phyloP scores from a whole-genome alignment of 2,888 invertebrate species.

The Nipponacmea schrenckii region DNA sequence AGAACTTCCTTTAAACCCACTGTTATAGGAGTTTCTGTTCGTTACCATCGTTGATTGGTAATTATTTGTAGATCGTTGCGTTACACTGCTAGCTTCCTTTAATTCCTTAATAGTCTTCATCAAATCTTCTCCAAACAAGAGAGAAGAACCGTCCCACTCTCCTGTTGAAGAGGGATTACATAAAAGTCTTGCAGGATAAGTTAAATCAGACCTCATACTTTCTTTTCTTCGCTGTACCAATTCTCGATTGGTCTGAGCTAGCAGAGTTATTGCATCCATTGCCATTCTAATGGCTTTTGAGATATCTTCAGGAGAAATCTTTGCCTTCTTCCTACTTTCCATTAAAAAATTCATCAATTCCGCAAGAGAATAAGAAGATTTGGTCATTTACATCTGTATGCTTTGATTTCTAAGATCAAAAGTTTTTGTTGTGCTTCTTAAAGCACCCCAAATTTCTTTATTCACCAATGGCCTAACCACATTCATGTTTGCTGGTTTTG shows the following conservation, averaged over 20 bases:
- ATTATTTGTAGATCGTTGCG: not conserved
- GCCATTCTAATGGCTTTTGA: constrained; percentile 1
- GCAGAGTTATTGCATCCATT: not conserved
- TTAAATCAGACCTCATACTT: not conserved
- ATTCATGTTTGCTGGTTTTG: not conserved
- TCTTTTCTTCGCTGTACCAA: not conserved
- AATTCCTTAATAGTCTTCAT: not conserved
- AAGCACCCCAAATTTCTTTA: not conserved
- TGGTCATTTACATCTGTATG: not conserved
- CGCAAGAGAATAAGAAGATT: not conserved
- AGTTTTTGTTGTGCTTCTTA: not conserved
- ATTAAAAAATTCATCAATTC: not conserved
- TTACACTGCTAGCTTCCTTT: not conserved
- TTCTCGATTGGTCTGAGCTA: not conserved
- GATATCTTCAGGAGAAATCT: not conserved
- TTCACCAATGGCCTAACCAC: not conserved
- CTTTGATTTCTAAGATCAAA: not conserved
- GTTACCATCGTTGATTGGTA: no score
- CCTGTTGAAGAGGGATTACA: not conserved
- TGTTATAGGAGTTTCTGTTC: not conserved
- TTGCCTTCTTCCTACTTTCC: not conserved
- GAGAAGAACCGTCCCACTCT: not conserved
- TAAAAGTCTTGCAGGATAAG: not conserved
- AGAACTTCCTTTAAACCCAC: constrained; percentile 2
- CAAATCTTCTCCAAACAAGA: not conserved